Conservation (phyloP, 1,140 invertebrate genomes). For the Mizuhopecten yessoensis region DNA sequence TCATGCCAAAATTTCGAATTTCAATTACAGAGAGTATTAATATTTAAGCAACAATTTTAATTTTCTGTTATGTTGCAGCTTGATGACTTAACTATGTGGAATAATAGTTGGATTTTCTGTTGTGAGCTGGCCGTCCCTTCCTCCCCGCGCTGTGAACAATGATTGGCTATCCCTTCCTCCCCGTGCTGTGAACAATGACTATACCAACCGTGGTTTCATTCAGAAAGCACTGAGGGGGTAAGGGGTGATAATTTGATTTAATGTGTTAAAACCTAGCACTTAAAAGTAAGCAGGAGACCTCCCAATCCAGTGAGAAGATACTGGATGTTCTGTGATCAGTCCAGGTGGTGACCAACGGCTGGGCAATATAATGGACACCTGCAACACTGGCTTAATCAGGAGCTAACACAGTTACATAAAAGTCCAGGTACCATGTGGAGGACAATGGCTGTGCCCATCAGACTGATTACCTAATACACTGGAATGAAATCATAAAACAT, state of each 20-base stretch:
- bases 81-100: too few species aligned
- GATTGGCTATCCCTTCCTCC: background rate
- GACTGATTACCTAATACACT: constrained; percentile 1
- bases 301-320: background rate
- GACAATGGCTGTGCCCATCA: background rate
- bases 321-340: background rate
- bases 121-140: too few species aligned
- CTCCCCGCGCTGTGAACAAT: background rate
- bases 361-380: background rate
- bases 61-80: too few species aligned
- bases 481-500: background rate
- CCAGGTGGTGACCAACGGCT: background rate
- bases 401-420: background rate
- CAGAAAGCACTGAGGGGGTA: background rate
- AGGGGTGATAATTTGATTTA: background rate
- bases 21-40: too few species aligned
- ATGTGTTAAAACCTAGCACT: background rate
- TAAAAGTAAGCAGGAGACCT: background rate
- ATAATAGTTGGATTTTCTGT: too few species aligned
- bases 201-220: background rate
- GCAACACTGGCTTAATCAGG: background rate
- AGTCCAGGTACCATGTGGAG: background rate
- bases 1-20: too few species aligned
- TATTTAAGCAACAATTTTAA: too few species aligned
- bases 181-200: background rate